Percentiles rank a stretch among this genome's conserved stretches.
Evolutionary conservation across 2,888 invertebrate species (phyloP).

Genomic region (Thysanoteuthis rhombus): DNA sequence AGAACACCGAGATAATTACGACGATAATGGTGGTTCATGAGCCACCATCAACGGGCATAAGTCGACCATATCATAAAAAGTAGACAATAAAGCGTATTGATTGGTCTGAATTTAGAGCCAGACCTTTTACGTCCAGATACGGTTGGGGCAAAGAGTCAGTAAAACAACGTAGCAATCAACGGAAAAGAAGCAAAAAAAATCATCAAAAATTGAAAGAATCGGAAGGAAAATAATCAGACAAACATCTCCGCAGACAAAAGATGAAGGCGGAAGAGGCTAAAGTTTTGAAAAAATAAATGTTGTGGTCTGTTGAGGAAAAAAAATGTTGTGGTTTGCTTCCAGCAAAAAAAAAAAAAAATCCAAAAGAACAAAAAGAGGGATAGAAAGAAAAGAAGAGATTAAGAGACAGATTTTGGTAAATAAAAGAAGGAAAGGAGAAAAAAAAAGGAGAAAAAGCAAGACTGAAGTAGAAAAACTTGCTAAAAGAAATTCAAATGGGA

Average conservation of each 20-base stretch:
- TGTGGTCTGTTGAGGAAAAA: background rate
- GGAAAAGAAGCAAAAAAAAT: background rate
- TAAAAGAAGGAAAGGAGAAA: background rate
- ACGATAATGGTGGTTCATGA: background rate
- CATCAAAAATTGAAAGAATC: background rate
- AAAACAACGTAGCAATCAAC: background rate
- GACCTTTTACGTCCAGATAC: background rate
- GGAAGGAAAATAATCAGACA: background rate
- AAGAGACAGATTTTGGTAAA: background rate
- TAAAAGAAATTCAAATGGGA: background rate
- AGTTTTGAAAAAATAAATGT: background rate
- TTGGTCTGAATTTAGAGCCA: background rate
- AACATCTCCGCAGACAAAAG: background rate
- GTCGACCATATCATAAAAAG: slow-evolving; percentile 12
- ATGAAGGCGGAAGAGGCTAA: background rate
- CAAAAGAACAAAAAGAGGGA: background rate
- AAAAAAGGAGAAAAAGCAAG: background rate
- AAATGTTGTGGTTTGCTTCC: background rate
- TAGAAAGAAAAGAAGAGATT: background rate
- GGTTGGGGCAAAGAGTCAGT: background rate
- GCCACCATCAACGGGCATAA: background rate
- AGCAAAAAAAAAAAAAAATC: background rate
- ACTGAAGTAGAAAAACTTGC: background rate
- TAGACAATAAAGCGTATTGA: background rate
- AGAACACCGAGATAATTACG: background rate